Conservation (phyloP, 1,140 invertebrate species). For the Penaeus chinensis region DNA sequence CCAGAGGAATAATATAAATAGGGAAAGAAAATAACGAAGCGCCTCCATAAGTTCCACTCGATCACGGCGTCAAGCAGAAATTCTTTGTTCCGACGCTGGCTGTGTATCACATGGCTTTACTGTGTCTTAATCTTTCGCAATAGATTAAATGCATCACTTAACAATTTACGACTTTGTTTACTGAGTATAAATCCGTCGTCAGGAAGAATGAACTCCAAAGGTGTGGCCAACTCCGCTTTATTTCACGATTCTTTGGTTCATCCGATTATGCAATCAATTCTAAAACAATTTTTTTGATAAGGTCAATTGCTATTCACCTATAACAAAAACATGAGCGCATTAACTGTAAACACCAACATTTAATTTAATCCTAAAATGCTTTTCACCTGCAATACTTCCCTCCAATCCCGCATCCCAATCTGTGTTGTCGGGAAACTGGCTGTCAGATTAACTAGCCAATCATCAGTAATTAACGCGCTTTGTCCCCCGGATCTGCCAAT, state of each 20-base stretch:
- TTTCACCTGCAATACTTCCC: slow-evolving; percentile 33
- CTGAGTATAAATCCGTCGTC: background rate
- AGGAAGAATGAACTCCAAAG: no score
- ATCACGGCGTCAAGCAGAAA: background rate
- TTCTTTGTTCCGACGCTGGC: background rate
- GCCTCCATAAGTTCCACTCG: background rate
- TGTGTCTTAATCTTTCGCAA: slow-evolving; percentile 2
- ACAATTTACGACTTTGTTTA: slow-evolving; percentile 14
- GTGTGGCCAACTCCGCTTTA: no score
- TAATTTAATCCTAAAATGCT: slow-evolving; percentile 58
- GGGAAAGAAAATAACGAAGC: background rate
- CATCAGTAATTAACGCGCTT: slow-evolving; percentile 59
- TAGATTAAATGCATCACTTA: slow-evolving; percentile 2
- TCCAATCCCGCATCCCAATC: slow-evolving; percentile 38
- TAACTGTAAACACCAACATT: slow-evolving; percentile 58
- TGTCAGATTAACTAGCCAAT: slow-evolving; percentile 60
- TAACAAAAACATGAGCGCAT: slow-evolving; percentile 45
- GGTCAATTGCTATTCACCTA: slow-evolving; percentile 43
- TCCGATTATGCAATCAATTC: slow-evolving; percentile 45
- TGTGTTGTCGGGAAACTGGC: slow-evolving; percentile 52
- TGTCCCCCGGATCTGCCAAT: slow-evolving; percentile 58
- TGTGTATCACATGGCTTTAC: background rate
- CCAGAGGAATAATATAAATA: no score
- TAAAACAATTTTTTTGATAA: slow-evolving; percentile 49
- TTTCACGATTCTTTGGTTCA: slow-evolving; percentile 1